phyloP scores from a whole-genome alignment of 2,113 vertebrate genomes.

The Gallinago paraguaiae region DNA sequence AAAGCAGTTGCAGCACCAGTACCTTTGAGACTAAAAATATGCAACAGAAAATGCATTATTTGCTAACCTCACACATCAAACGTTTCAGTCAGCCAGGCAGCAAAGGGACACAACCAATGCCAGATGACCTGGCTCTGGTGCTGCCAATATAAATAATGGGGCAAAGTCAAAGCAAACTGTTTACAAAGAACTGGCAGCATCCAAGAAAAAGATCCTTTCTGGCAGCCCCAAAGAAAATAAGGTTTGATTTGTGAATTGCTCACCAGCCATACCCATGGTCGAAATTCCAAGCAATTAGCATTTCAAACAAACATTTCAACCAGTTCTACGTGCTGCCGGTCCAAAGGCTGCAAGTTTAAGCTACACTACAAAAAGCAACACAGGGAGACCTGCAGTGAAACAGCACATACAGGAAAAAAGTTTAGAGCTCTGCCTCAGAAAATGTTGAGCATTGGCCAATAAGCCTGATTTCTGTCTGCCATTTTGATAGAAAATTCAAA shows the following conservation, averaged over 20 bases:
- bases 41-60: not conserved
- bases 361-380: not conserved
- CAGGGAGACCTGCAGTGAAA: not conserved
- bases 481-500: not conserved
- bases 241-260: not conserved
- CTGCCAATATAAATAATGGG: not conserved
- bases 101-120: not conserved
- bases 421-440: not conserved
- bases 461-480: not conserved
- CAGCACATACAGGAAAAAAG: not conserved
- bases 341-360: not conserved
- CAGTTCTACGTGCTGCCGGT: not conserved
- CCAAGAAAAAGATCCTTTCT: not conserved
- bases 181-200: not conserved
- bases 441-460: not conserved
- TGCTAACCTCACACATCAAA: not conserved
- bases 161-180: slow-evolving; percentile 23
- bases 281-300: not conserved
- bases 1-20: not conserved
- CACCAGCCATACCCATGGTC: not conserved
- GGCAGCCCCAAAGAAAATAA: not conserved
- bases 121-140: not conserved
- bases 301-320: slow-evolving; percentile 20
- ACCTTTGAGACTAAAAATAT: not conserved
- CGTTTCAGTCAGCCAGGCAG: not conserved